These are phyloP conservation scores for Phalloptychus januarius DNA, from an alignment of 2,797 vertebrate genomes.

Conservation along the genomic window DNA sequence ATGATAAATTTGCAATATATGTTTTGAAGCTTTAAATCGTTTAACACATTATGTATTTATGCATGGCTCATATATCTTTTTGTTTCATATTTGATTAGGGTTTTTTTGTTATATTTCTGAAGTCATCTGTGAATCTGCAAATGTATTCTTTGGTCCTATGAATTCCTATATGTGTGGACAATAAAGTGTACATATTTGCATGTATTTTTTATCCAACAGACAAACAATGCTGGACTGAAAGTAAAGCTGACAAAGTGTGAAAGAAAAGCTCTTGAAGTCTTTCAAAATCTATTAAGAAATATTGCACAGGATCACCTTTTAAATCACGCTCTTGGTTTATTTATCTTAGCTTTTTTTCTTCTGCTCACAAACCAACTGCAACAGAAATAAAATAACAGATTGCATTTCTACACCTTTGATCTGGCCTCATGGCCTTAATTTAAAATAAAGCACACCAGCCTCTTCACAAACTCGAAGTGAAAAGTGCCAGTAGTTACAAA, in stretches of 20 bases:
- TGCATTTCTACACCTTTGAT: background rate
- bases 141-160: background rate
- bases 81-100: background rate
- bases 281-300: background rate
- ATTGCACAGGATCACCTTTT: background rate
- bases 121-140: background rate
- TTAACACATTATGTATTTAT: background rate
- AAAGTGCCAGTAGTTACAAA: background rate
- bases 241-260: background rate
- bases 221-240: background rate
- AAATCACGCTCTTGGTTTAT: background rate
- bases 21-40: background rate
- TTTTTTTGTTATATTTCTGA: background rate
- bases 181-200: background rate
- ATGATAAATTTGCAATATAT: background rate
- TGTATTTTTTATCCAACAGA: background rate
- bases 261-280: background rate
- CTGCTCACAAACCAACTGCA: background rate
- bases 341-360: background rate
- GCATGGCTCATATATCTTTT: background rate
- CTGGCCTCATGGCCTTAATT: background rate
- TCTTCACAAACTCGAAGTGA: background rate
- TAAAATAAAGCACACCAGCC: background rate
- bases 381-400: background rate
- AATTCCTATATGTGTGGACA: too few species aligned